Conservation (phyloP, 2,888 invertebrate species). For the Azorinus chamasolen region DNA sequence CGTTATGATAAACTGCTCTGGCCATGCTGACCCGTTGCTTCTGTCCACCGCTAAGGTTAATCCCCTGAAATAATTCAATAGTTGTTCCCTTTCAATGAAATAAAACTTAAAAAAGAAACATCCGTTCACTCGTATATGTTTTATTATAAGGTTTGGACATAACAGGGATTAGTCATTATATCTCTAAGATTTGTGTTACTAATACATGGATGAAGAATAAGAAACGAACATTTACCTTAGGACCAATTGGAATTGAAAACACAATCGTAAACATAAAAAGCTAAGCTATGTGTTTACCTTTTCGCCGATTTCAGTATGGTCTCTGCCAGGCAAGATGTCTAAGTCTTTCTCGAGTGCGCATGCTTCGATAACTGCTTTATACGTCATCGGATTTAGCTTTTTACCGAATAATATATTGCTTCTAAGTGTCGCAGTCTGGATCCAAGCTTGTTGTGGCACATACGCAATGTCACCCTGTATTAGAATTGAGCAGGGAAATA, state of each 20-base stretch:
- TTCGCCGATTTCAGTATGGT: slow-evolving; percentile 98
- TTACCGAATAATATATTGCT: slow-evolving; percentile 97
- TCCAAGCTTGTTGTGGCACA: slow-evolving; percentile 89
- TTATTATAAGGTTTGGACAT: no score
- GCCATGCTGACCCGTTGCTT: slow-evolving; percentile 50
- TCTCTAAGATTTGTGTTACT: no score
- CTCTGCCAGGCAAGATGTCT: slow-evolving; percentile 95
- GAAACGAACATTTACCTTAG: no score
- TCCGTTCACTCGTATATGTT: no score
- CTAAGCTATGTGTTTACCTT: no score
- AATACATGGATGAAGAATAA: no score
- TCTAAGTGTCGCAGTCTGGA: slow-evolving; percentile 97
- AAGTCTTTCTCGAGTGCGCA: slow-evolving; percentile 97
- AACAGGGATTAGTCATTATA: no score
- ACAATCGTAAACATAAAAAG: no score
- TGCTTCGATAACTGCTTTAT: slow-evolving; percentile 93
- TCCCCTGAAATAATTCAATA: slow-evolving; percentile 27
- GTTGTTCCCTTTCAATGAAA: no score
- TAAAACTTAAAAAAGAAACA: no score
- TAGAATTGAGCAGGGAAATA: no score
- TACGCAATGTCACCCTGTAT: slow-evolving; percentile 53
- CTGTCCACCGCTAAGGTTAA: slow-evolving; percentile 55
- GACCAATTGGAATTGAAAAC: no score
- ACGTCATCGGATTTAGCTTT: slow-evolving; percentile 90
- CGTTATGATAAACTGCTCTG: slow-evolving; percentile 43